A percentile compares a stretch with the other conserved stretches of the same genome.
Evolutionary conservation across 1,140 invertebrate species (phyloP).

Genomic region (Papilio glaucus): DNA sequence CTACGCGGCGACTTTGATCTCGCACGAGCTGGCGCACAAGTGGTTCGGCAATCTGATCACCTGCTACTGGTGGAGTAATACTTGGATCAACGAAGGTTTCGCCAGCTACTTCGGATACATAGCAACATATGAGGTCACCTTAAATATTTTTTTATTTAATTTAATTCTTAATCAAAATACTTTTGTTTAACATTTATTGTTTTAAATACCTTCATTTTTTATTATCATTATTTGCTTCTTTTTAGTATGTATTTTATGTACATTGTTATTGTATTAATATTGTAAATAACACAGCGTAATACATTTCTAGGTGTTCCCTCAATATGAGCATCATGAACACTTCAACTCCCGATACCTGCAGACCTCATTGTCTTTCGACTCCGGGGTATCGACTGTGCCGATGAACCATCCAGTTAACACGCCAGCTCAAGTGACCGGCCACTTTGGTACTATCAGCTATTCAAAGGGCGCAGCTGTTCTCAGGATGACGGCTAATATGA

Average conservation of each 20-base stretch:
- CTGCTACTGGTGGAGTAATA: conserved; percentile 88
- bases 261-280: neutral
- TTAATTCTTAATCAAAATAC: conserved; percentile 16
- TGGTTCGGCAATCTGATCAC: conserved; percentile 89
- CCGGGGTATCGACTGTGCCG: conserved; percentile 85
- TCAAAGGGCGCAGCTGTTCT: conserved; percentile 87
- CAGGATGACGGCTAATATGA: conserved; percentile 89
- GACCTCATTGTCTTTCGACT: conserved; percentile 86
- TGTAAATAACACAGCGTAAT: neutral
- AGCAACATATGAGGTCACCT: conserved; percentile 67
- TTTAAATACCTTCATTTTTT: no score
- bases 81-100: conserved; percentile 88
- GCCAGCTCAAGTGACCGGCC: conserved; percentile 84
- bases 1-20: conserved; percentile 82
- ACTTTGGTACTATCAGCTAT: conserved; percentile 90
- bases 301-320: conserved; percentile 75
- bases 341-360: conserved; percentile 88
- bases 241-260: no score
- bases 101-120: conserved; percentile 89
- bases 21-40: conserved; percentile 87
- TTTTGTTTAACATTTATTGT: neutral
- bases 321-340: conserved; percentile 82
- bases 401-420: conserved; percentile 84
- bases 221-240: no score
- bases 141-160: neutral